These are phyloP conservation scores for Drosophila pectinifera DNA, from an alignment of 1,140 invertebrate genomes.

Conservation along the genomic window DNA sequence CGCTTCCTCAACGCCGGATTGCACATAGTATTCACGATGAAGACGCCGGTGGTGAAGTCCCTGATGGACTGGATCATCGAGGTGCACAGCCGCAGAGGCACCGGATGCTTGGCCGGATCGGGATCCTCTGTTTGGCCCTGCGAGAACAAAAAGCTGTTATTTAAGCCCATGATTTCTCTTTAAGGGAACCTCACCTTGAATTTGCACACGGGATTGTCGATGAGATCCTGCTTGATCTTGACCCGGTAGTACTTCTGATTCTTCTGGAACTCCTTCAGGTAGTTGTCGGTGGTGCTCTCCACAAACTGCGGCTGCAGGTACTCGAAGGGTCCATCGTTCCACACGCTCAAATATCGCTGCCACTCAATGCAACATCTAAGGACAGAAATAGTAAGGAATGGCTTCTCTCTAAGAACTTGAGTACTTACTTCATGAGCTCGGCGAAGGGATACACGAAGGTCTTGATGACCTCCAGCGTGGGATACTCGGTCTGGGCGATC, in stretches of 20 bases:
- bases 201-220: conserved; percentile 88
- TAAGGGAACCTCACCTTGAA: conserved; percentile 86
- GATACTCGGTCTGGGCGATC: conserved; percentile 90
- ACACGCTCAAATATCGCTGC: conserved; percentile 92
- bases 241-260: conserved; percentile 92
- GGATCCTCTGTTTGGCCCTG: conserved; percentile 91
- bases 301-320: conserved; percentile 91
- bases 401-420: not conserved
- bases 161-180: too few relatives aligned
- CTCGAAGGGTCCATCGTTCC: conserved; percentile 96
- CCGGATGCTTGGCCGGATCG: conserved; percentile 90
- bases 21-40: conserved; percentile 93
- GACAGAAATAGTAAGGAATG: not conserved
- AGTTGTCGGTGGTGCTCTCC: conserved; percentile 90
- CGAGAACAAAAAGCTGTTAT: too few relatives aligned
- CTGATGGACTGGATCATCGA: conserved; percentile 90
- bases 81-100: conserved; percentile 91
- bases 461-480: conserved; percentile 90
- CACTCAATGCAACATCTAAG: conserved; percentile 88
- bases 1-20: conserved; percentile 93
- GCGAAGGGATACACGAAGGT: conserved; percentile 89
- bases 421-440: conserved; percentile 87
- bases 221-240: conserved; percentile 91
- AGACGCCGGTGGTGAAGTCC: conserved; percentile 92
- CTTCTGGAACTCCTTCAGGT: conserved; percentile 90